Base-by-base conservation (phyloP, 1,140 invertebrate genomes). In the Dysdera silvatica region DNA sequence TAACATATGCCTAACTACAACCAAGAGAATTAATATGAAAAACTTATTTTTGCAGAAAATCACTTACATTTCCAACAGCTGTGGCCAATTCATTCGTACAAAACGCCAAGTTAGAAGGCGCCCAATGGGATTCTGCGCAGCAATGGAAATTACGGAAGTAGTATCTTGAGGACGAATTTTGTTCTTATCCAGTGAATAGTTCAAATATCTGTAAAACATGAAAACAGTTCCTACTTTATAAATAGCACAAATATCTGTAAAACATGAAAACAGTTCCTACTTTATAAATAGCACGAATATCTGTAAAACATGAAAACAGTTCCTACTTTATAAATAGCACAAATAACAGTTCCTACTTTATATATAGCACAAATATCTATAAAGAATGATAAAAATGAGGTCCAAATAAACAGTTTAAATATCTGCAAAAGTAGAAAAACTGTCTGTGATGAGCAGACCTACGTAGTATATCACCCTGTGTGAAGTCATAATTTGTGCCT, bases 71-170 rank as follows among this genome's bases (percentile, higher is more conserved):
- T 76, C 74, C 52, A 84, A 79, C 62, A 89, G 77, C 45, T 81
- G 76, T 2, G 81, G 73, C 86, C 87, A 90, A 60, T 87, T 83
- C 1, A 83, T 81, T 70, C 85, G 81, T 2, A 91, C 73, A 75
- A 88, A 87, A 66, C 86, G 78, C 87, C 88, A 90, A 3, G 86
- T 85, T 10, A 88, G 74, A 6, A 85, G 75, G 56, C 82, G 78
- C 6, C 87, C 87, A 65, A 86, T 81, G 2, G 83, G 80, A 76
- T 88, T 88, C n/a, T 79, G 76, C 6, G 85, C 81, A 0, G 89
- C 85, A 7, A 82, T 79, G 6, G 79, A 78, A 26, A 91, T 78
- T 0, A 88, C 84, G 2, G 79, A 77, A 60, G 82, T 81, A 1
- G 87, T 81, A 73, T 90, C 87, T 73, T 80, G 80, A 2, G 83